phyloP scores from a whole-genome alignment of 2,888 invertebrate genomes.

The Lingula anatina region DNA sequence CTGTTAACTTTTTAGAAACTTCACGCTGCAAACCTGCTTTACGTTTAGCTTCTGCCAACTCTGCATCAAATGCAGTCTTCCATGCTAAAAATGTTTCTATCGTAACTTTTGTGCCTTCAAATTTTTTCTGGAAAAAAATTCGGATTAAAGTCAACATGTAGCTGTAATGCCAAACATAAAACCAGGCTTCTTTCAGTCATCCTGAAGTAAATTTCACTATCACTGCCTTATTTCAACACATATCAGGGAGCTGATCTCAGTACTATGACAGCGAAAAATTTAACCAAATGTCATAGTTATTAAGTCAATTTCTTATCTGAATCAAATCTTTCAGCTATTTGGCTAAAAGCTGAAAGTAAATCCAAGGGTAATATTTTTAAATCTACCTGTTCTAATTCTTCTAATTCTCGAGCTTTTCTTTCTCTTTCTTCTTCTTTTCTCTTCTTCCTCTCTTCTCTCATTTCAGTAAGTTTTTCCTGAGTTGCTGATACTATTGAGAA shows the following conservation, averaged over 20 bases:
- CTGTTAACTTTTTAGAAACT: conserved; percentile 68
- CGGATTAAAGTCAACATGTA: background rate
- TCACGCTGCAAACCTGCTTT: conserved; percentile 53
- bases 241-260: too few species aligned
- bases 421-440: conserved; percentile 67
- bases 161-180: too few species aligned
- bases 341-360: too few species aligned
- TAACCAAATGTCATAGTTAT: too few species aligned
- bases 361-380: too few species aligned
- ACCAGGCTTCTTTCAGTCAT: too few species aligned
- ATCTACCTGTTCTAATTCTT: conserved; percentile 80
- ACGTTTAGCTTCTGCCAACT: conserved; percentile 63
- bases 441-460: conserved; percentile 74
- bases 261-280: too few species aligned
- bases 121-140: conserved; percentile 67
- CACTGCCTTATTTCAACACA: too few species aligned
- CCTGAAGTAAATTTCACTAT: too few species aligned
- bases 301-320: too few species aligned
- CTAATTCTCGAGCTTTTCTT: conserved; percentile 65
- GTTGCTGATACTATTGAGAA: conserved; percentile 90
- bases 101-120: conserved; percentile 91
- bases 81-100: conserved; percentile 93
- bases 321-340: too few species aligned
- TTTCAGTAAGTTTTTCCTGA: conserved; percentile 76
- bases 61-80: conserved; percentile 89